Evolutionary conservation across 1,140 invertebrate species (phyloP).

Genomic region (Brachionus rotundiformis): DNA sequence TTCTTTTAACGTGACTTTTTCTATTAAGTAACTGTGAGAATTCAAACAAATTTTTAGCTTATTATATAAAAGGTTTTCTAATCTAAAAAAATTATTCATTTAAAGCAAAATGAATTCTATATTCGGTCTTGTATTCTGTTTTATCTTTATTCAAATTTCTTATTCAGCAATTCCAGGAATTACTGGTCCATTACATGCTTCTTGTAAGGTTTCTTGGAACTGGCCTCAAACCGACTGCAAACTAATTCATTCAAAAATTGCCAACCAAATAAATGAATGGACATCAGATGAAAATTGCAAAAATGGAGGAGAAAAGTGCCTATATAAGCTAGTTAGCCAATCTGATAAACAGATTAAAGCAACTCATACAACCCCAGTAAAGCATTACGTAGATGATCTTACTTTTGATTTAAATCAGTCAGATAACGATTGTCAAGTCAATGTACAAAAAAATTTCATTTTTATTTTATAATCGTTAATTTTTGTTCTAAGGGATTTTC

Average conservation of each 20-base stretch:
- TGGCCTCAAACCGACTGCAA: constrained; percentile 50
- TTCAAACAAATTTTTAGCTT: not conserved
- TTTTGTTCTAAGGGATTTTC: constrained; percentile 59
- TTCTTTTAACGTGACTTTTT: not conserved
- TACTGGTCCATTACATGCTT: constrained; percentile 52
- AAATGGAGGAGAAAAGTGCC: constrained; percentile 62
- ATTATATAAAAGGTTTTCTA: not conserved
- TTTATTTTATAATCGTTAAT: constrained; percentile 55
- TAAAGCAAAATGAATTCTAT: not conserved
- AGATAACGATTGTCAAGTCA: constrained; percentile 59
- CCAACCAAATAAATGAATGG: constrained; percentile 58
- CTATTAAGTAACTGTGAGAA: not conserved
- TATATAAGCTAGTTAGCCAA: constrained; percentile 57
- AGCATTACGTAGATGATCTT: constrained; percentile 63
- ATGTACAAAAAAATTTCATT: constrained; percentile 55
- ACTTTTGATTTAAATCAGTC: constrained; percentile 59
- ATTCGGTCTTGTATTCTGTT: not conserved
- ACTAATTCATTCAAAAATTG: constrained; percentile 53
- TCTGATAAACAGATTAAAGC: constrained; percentile 57
- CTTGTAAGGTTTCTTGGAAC: constrained; percentile 51
- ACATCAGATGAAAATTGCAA: constrained; percentile 56
- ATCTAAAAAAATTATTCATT: not conserved
- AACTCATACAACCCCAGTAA: constrained; percentile 62
- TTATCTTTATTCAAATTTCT: not conserved
- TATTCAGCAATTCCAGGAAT: not conserved